phyloP scores from a whole-genome alignment of 2,888 invertebrate genomes.

The Thymelicus acteon region DNA sequence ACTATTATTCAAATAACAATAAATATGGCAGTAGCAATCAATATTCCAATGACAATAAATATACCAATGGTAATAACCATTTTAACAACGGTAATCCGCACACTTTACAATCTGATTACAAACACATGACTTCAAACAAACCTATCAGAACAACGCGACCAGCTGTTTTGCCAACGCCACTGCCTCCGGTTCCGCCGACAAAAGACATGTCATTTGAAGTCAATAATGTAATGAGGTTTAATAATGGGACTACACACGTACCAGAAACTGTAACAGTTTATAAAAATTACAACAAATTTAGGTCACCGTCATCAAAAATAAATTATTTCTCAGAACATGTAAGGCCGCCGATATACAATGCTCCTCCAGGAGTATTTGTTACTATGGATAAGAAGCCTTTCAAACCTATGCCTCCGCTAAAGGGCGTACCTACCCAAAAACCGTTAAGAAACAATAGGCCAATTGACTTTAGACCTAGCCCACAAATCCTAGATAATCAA shows the following conservation, averaged over 20 bases:
- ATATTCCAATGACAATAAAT: neutral
- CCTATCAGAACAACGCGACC: slow-evolving; percentile 65
- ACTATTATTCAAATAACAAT: neutral
- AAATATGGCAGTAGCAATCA: slow-evolving; percentile 5
- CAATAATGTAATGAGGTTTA: slow-evolving; percentile 48
- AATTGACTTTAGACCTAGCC: slow-evolving; percentile 72
- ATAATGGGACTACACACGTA: slow-evolving; percentile 57
- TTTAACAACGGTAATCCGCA: slow-evolving; percentile 43
- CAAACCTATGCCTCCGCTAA: slow-evolving; percentile 79
- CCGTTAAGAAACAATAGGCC: slow-evolving; percentile 57
- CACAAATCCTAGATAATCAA: slow-evolving; percentile 69
- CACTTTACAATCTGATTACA: slow-evolving; percentile 54
- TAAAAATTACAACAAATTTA: slow-evolving; percentile 55
- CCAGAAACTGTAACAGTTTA: slow-evolving; percentile 56
- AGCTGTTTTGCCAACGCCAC: slow-evolving; percentile 66
- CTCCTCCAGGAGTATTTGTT: slow-evolving; percentile 77
- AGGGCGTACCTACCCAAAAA: slow-evolving; percentile 57
- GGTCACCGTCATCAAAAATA: slow-evolving; percentile 57
- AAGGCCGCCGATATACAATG: slow-evolving; percentile 75
- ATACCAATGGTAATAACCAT: slow-evolving; percentile 12
- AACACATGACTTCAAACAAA: slow-evolving; percentile 55
- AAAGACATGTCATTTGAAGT: slow-evolving; percentile 57
- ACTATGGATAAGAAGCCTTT: slow-evolving; percentile 80
- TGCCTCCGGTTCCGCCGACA: slow-evolving; percentile 45
- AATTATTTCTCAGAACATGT: slow-evolving; percentile 69